Evolutionary conservation across 2,888 invertebrate genomes (phyloP), one percentile per base, ranked within the genome.

Genomic region (Nebria salina): DNA sequence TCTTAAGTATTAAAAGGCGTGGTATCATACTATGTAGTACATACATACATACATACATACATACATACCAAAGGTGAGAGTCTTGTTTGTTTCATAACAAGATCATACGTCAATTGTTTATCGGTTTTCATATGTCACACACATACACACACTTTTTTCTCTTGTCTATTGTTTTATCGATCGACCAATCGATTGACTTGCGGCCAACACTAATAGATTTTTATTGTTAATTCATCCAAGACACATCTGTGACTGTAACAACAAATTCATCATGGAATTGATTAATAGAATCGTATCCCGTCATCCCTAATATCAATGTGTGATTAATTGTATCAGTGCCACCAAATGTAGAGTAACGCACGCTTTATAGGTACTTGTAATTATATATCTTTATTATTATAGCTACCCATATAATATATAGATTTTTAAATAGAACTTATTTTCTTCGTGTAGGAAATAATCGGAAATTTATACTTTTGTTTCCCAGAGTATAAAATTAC

Each of bases 211-310:
- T 81, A 81, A 81, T 81, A 81, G 76, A 76, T 81, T 81, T 81
- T 81, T 81, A 76, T 76, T 81, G 81, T 81, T 72, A 80, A 79
- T 75, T 80, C 75, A 64, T 64, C 41, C 75, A 80, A 80, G 81
- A 73, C 81, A 76, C 81, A 81, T 81, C 76, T 81, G 81, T 81
- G 2, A 54, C 76, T 81, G 81, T 81, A 72, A 25, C 76, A 72
- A 72, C 81, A 72, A 72, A 81, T 81, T 81, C 76, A 81, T 81
- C 81, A 81, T 73, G 42, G 34, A 34, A 34, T 34, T 76, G 81
- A 81, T 81, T 81, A 81, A 81, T 81, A 76, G 76, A 72, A 26
- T 54, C 25, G 20, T 54, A 70, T 75, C 66, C 42, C 76, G 81
- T 81, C 81, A 81, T 66, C 43, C n/a, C 34, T 34, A 34, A 34